Conservation (phyloP, 1,140 invertebrate species). For the Macrobrachium rosenbergii region DNA sequence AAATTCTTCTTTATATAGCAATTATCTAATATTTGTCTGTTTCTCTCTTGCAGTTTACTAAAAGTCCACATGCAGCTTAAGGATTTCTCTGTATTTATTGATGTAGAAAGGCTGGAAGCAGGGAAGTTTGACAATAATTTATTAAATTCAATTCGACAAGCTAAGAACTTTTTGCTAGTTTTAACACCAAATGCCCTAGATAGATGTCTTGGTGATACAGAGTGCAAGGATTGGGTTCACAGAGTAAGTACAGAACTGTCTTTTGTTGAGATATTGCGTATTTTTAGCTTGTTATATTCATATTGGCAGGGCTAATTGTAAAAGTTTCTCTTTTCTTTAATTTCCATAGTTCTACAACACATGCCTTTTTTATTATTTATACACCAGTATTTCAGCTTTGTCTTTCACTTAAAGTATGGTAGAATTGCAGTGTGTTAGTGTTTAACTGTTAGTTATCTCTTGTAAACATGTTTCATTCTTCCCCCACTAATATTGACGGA, state of each 20-base stretch:
- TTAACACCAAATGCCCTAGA: conserved; percentile 95
- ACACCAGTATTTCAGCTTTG: too few relatives aligned
- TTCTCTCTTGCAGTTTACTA: conserved; percentile 71
- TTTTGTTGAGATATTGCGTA: too few relatives aligned
- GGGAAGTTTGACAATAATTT: conserved; percentile 99
- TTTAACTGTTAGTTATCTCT: too few relatives aligned
- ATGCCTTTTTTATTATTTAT: too few relatives aligned
- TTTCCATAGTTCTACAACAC: too few relatives aligned
- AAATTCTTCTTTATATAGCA: background rate
- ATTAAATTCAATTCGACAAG: conserved; percentile 95
- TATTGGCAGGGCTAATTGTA: too few relatives aligned
- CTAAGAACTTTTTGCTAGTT: conserved; percentile 96
- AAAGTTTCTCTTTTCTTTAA: too few relatives aligned
- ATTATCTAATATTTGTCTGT: background rate
- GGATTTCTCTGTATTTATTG: conserved; percentile 95
- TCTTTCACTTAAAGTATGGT: too few relatives aligned
- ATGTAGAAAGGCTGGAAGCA: conserved; percentile 94
- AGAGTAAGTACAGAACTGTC: conserved; percentile 75
- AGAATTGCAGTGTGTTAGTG: too few relatives aligned
- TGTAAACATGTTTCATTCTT: too few relatives aligned
- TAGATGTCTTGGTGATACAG: conserved; percentile 90
- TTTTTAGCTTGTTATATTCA: too few relatives aligned
- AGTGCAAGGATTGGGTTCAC: conserved; percentile 99
- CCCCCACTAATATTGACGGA: too few relatives aligned
- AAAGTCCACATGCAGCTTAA: conserved; percentile 94